phyloP scores from a whole-genome alignment of 92 coral and sea anemone species.

The Plumapathes pennacea region DNA sequence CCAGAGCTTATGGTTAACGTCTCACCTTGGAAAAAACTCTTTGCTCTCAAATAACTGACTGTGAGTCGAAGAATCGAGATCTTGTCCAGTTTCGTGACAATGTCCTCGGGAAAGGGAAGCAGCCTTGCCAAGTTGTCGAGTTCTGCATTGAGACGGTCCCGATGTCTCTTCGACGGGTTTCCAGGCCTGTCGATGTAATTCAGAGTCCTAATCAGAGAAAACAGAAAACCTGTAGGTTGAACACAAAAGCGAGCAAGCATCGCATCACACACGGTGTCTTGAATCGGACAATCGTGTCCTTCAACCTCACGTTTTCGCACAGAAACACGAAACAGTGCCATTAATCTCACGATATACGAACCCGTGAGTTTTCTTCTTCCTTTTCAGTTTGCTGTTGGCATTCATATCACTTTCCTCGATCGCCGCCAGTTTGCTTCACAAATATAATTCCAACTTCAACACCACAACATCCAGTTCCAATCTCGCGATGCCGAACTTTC shows the following conservation, averaged over 20 bases:
- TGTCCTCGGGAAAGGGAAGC: conserved; percentile 98
- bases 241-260: too few species aligned
- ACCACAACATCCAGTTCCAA: conserved; percentile 49
- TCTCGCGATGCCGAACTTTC: too few species aligned
- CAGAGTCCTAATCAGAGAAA: too few species aligned
- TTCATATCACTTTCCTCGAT: conserved; percentile 72
- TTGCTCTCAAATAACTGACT: conserved; percentile 98
- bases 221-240: too few species aligned
- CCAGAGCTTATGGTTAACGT: not conserved
- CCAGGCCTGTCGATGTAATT: conserved; percentile 81
- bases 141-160: conserved; percentile 97
- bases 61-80: conserved; percentile 97
- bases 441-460: conserved; percentile 5
- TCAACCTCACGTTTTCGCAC: conserved; percentile 83
- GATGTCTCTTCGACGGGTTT: conserved; percentile 98
- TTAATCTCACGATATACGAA: conserved; percentile 53
- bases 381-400: conserved; percentile 77
- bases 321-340: conserved; percentile 70
- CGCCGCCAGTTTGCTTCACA: conserved; percentile 82
- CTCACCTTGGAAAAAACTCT: conserved; percentile 98
- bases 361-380: conserved; percentile 98
- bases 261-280: conserved; percentile 32
- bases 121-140: conserved; percentile 96
- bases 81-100: conserved; percentile 97
- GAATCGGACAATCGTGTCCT: conserved; percentile 75